Base-by-base conservation (phyloP, 2,797 vertebrate genomes). In the Borostomias antarcticus region DNA sequence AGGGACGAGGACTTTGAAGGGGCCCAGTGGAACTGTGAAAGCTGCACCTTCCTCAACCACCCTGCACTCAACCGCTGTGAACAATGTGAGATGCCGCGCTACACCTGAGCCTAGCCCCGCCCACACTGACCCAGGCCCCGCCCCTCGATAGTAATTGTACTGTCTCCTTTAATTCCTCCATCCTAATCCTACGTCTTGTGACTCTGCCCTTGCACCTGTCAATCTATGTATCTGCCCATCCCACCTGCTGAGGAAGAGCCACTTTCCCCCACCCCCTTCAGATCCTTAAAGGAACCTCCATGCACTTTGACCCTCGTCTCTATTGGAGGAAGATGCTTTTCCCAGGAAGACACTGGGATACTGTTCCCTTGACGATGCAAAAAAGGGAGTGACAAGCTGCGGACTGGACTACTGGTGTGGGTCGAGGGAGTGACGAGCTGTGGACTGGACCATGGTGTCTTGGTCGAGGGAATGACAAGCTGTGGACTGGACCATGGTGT, bases 41-140 rank as follows among this genome's bases (percentile, higher is more conserved):
- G 95, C 89, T 99, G 98, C 92, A 99, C 98, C 83, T 99, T 99
- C 88, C 95, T 99, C 84, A 99, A 99, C 89, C 98, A 99, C 77
- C 98, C 98, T 43, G 98, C 98, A 67, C 94, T 99, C 71, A 98
- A 99, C 87, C 97, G 97, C 88, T 99, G 98, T 86, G 98, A 99
- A 90, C 95, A 98, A 84, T 99, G 98, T 68, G 98, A 99, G 89
- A 99, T 99, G 96, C 97, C 98, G 0, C 94, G 96, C 88, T 96
- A 96, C 91, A 96, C 95, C 88, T 99, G 96, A 99, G 87, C 86
- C 77, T 43, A 53, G 70, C 74, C 71, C 73, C 69, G 77, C 74
- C 68, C 71, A 76, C 43, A 37, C 82, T 78, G 63, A 77, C 40
- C 28, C n/a, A n/a, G 11, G 54, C 72, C 33, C 25, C 77, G 75